These are phyloP conservation scores for Gambelia wislizenii DNA, from an alignment of 2,797 vertebrate genomes.

Conservation along the genomic window DNA sequence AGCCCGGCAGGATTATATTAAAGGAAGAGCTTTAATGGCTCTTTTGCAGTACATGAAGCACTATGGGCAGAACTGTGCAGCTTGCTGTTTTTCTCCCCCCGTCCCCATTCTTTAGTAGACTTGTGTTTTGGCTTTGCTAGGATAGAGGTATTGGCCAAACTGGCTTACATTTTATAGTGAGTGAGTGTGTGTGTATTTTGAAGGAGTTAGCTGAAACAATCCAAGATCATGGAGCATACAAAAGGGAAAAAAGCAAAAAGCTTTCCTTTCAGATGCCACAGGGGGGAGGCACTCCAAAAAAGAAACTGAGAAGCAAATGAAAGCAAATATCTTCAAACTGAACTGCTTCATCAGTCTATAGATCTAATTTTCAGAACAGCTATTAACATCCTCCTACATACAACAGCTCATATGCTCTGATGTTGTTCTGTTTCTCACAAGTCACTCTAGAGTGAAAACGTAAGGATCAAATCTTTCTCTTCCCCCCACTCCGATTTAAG, in stretches of 20 bases:
- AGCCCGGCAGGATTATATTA: slow-evolving; percentile 41
- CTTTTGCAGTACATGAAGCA: slow-evolving; percentile 50
- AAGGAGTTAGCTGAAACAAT: neutral
- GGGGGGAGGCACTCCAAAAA: neutral
- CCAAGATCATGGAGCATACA: neutral
- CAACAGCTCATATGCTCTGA: no score
- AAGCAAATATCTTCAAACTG: slow-evolving; percentile 4
- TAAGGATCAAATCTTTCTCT: neutral
- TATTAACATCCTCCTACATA: neutral
- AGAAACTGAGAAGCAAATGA: neutral
- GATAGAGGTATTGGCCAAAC: slow-evolving; percentile 28
- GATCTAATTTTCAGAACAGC: neutral
- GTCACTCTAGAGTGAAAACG: neutral
- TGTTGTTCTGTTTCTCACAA: neutral
- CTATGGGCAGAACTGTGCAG: slow-evolving; percentile 52
- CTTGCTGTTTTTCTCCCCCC: slow-evolving; percentile 29
- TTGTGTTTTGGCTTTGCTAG: slow-evolving; percentile 23
- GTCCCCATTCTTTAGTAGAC: slow-evolving; percentile 41
- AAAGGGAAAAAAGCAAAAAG: neutral
- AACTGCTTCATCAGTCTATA: neutral
- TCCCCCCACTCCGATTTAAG: neutral
- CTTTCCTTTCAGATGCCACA: neutral
- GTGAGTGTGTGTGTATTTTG: neutral
- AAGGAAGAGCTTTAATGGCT: slow-evolving; percentile 47
- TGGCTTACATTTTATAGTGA: neutral